These are phyloP conservation scores for Pilophorus perplexus DNA, from an alignment of 2,888 invertebrate species.

Conservation along the genomic window DNA sequence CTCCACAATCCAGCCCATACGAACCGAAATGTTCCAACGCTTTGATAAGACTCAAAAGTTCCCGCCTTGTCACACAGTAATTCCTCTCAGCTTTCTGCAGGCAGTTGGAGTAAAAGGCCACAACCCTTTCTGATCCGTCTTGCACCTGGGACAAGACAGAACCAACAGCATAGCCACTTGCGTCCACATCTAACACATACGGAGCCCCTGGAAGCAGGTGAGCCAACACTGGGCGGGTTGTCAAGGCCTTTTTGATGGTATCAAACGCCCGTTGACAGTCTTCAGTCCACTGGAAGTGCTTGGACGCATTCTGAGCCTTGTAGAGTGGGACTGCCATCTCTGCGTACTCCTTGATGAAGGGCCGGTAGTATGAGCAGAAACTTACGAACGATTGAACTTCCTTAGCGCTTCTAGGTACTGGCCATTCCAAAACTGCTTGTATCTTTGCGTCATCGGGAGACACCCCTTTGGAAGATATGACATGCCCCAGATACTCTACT, in stretches of 20 bases:
- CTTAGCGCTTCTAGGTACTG: background rate
- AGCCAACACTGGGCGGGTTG: conserved; percentile 21
- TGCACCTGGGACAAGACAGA: conserved; percentile 6
- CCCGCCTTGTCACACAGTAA: conserved; percentile 22
- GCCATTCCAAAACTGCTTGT: too few species aligned
- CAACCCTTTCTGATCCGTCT: background rate
- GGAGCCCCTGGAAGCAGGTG: background rate
- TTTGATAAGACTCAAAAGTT: conserved; percentile 1
- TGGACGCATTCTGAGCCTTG: background rate
- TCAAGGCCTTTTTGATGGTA: conserved; percentile 32
- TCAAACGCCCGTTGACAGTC: conserved; percentile 31
- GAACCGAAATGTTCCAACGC: conserved; percentile 6
- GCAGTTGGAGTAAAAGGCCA: conserved; percentile 12
- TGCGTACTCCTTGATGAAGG: conserved; percentile 1
- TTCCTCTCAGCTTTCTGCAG: background rate
- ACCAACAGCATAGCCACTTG: conserved; percentile 12
- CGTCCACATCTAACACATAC: conserved; percentile 12
- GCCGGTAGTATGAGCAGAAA: conserved; percentile 14
- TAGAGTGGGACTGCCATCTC: background rate
- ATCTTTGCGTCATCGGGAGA: too few species aligned
- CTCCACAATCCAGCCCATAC: conserved; percentile 12
- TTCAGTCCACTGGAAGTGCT: conserved; percentile 17
- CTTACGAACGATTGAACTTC: background rate
- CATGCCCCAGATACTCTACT: too few species aligned
- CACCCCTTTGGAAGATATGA: too few species aligned